Conservation (phyloP, 2,888 invertebrate species). For the Halictus quadricinctus region DNA sequence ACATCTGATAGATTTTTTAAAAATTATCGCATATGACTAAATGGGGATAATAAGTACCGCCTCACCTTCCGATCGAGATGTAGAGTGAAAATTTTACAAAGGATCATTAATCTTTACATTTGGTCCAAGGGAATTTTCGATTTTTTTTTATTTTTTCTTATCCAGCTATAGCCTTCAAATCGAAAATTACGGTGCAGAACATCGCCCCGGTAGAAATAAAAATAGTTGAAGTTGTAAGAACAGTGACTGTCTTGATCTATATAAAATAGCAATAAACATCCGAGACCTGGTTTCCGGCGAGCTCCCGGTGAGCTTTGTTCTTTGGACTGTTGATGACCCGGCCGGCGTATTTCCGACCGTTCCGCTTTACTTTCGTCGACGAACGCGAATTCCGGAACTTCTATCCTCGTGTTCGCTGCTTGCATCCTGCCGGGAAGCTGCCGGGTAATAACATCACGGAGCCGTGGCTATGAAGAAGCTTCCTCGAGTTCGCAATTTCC, state of each 20-base stretch:
- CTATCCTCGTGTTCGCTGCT: conserved; percentile 28
- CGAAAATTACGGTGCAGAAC: background rate
- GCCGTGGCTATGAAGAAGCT: conserved; percentile 55
- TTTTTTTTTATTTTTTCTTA: no score
- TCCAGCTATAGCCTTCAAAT: background rate
- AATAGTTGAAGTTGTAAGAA: conserved; percentile 11
- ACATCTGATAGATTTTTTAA: no score
- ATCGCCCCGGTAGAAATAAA: background rate
- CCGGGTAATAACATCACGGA: conserved; percentile 56
- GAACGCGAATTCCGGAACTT: conserved; percentile 35
- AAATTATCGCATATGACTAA: no score
- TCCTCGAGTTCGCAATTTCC: conserved; percentile 59
- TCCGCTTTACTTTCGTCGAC: conserved; percentile 9
- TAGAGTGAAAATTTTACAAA: no score
- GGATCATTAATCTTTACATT: no score
- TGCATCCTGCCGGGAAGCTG: conserved; percentile 44
- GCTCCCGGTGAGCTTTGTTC: conserved; percentile 47
- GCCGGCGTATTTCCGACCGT: conserved; percentile 12
- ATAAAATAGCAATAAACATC: conserved; percentile 53
- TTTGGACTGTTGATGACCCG: conserved; percentile 49
- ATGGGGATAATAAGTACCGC: no score
- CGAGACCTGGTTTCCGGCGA: conserved; percentile 11
- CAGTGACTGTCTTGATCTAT: conserved; percentile 15
- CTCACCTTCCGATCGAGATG: no score
- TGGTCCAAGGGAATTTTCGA: no score